Conservation (phyloP, 2,888 invertebrate genomes). For the Meliscaeva auricollis region DNA sequence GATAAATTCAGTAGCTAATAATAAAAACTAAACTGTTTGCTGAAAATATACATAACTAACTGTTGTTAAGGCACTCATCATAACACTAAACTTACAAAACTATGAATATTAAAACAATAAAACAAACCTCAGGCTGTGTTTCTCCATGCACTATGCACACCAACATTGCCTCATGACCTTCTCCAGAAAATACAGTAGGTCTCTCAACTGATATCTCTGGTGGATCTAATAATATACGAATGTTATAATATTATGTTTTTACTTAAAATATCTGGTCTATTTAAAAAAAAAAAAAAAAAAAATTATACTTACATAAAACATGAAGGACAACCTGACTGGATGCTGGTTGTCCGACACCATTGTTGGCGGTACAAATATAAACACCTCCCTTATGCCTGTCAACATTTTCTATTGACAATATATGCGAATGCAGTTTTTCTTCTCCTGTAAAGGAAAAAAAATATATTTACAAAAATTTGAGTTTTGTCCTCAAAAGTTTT, state of each 20-base stretch:
- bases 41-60: no score
- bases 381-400: conserved; percentile 87
- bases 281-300: no score
- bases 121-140: conserved; percentile 87
- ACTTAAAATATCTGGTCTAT: no score
- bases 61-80: no score
- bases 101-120: background rate
- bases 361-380: conserved; percentile 87
- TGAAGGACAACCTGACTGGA: conserved; percentile 87
- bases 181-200: conserved; percentile 88
- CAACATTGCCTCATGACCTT: conserved; percentile 88
- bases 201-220: conserved; percentile 86
- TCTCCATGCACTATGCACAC: conserved; percentile 89
- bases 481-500: no score
- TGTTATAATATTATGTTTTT: no score
- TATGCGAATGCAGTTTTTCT: conserved; percentile 86
- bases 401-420: conserved; percentile 86
- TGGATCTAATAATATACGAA: conserved; percentile 81
- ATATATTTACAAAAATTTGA: no score
- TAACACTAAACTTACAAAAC: background rate
- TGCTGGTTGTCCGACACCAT: conserved; percentile 87
- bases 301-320: conserved; percentile 86
- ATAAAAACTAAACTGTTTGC: no score
- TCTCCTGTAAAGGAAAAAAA: conserved; percentile 84
- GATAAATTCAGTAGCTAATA: no score